Base-by-base conservation (phyloP, 2,797 vertebrate genomes). In the Epinephelus coioides region DNA sequence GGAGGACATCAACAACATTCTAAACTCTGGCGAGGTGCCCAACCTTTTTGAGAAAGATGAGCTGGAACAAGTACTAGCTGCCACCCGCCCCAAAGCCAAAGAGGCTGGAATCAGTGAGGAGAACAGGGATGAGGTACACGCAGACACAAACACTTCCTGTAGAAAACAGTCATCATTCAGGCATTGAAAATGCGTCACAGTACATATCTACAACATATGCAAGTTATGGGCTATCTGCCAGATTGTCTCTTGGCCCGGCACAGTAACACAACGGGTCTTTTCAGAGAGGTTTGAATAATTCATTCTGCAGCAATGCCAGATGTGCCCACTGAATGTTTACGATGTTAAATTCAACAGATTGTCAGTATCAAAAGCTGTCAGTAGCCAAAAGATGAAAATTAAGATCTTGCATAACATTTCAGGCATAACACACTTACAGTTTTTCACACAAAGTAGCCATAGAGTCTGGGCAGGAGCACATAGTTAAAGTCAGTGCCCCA, bases 1-100 rank as follows among this genome's bases (percentile, higher is more conserved):
- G 63, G 96, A 97, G 93, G 96, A 97, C 55, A 92, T 96, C 76
- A 97, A 97, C 89, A 98, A 97, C 86, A 96, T 97, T 94, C 89
- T 97, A 70, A 96, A 95, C 90, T 97, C 96, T 4, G 96, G 96
- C 0, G 95, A 97, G 83, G 96, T 97, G 23, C 96, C 96, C 59
- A 96, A 96, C 85, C 91, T 97, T 19, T 97, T 97, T 92, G 96
- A 97, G 91, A 97, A 97, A 75, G 96, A 97, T 72, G 95, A 96
- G 65, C 91, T 97, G 86, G 95, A 96, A 62, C 93, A 97, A 40
- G 94, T 97, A 15, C 91, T 96, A 53, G 95, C 94, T 56, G 95
- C 95, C 60, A 95, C 94, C 1, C 95, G 95, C 38, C 96, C 95
- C 27, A 96, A 92, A 89, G 96, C 97, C 81, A 97, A 97, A 93